A percentile compares a stretch with the other conserved stretches of the same genome.
Evolutionary conservation across 2,797 vertebrate species (phyloP).

Genomic region (Lerista edwardsae): DNA sequence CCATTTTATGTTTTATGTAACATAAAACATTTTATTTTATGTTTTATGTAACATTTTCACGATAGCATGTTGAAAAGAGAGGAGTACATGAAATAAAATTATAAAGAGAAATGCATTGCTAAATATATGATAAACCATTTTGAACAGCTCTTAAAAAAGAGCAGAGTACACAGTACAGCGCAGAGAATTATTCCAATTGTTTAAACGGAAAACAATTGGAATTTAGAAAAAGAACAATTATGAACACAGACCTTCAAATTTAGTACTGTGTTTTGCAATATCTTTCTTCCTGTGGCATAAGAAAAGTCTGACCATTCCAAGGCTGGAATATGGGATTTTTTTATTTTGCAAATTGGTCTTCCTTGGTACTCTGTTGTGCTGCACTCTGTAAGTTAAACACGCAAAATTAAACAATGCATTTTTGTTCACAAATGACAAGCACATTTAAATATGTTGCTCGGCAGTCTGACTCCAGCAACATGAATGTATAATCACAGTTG

Average conservation of each 20-base stretch:
- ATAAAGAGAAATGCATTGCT: conserved; percentile 5
- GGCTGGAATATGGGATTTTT: accelerated
- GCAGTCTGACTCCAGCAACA: not conserved
- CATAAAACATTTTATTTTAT: no score
- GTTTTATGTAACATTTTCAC: no score
- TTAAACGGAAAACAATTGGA: not conserved
- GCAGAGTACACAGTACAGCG: conserved; percentile 1
- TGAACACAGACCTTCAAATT: not conserved
- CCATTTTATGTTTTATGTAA: no score
- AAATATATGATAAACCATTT: not conserved
- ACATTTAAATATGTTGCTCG: conserved; percentile 41
- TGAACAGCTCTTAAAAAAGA: not conserved
- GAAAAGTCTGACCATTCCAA: not conserved
- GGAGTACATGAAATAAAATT: not conserved
- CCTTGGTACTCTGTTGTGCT: not conserved
- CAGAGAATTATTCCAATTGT: not conserved
- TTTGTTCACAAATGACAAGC: conserved; percentile 34
- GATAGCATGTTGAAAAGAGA: not conserved
- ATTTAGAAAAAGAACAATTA: not conserved
- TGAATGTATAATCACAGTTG: not conserved
- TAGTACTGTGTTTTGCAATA: not conserved
- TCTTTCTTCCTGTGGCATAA: not conserved
- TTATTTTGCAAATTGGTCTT: not conserved
- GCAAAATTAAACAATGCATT: conserved; percentile 19
- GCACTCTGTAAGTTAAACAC: conserved; percentile 7